Percentiles rank a stretch among this genome's conserved stretches.
Conservation (phyloP, 2,888 invertebrate species). For the Ptychoptera albimana region DNA sequence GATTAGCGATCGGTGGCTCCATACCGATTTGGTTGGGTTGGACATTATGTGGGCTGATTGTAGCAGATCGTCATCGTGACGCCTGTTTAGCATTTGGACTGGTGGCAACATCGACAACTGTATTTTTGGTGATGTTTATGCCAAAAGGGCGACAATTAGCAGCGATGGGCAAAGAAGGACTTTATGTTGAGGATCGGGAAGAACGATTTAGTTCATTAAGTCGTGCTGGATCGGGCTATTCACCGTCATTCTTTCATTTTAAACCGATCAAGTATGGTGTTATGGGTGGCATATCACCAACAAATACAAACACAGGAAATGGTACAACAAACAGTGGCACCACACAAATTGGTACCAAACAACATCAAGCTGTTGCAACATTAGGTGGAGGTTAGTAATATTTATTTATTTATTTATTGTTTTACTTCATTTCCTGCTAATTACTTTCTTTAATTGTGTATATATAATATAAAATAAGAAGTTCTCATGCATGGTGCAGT, state of each 20-base stretch:
- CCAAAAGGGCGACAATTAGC: constrained; percentile 84
- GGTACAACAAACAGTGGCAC: constrained; percentile 29
- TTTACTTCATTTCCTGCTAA: neutral
- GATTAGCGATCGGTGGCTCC: constrained; percentile 69
- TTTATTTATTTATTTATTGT: neutral
- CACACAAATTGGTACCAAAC: constrained; percentile 20
- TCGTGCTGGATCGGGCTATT: constrained; percentile 65
- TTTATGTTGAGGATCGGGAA: constrained; percentile 66
- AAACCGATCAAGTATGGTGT: constrained; percentile 71
- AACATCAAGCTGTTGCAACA: constrained; percentile 33
- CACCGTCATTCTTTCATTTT: constrained; percentile 85
- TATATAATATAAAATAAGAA: neutral
- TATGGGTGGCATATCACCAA: constrained; percentile 36
- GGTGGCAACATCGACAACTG: constrained; percentile 65
- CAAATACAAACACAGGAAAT: constrained; percentile 17
- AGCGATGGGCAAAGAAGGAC: constrained; percentile 79
- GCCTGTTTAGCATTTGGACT: constrained; percentile 84
- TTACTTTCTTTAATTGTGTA: neutral
- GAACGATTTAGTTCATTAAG: constrained; percentile 68
- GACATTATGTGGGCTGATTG: constrained; percentile 67
- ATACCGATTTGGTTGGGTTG: constrained; percentile 77
- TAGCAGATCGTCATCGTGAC: constrained; percentile 63
- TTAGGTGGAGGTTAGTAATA: constrained; percentile 15
- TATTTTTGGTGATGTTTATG: constrained; percentile 87
- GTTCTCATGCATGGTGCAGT: no score